These are phyloP conservation scores for Anorthoa munda DNA, from an alignment of 2,888 invertebrate genomes.

Conservation along the genomic window DNA sequence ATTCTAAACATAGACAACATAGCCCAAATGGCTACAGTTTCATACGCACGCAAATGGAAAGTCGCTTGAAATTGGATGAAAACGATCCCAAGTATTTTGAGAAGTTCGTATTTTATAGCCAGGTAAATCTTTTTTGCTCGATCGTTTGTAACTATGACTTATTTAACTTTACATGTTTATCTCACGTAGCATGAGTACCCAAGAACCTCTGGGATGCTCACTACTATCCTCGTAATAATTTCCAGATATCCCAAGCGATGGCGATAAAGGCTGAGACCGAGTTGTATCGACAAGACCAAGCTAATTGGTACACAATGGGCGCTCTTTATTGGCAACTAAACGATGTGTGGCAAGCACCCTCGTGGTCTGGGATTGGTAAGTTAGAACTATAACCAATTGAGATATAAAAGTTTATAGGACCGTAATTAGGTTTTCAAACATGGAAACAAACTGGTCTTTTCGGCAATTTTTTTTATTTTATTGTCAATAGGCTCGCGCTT, in stretches of 20 bases:
- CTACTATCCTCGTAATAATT: constrained; percentile 25
- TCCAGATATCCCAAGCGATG: constrained; percentile 96
- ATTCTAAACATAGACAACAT: constrained; percentile 96
- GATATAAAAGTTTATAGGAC: too few species aligned
- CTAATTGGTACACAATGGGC: constrained; percentile 95
- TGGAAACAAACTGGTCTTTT: too few species aligned
- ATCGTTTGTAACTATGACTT: background rate
- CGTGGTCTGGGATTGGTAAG: constrained; percentile 97
- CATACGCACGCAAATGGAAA: constrained; percentile 91
- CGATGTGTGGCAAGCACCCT: constrained; percentile 99
- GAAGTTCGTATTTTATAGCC: constrained; percentile 95
- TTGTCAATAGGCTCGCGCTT: too few species aligned
- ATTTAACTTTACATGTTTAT: background rate
- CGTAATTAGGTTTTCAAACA: too few species aligned
- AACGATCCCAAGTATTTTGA: constrained; percentile 91
- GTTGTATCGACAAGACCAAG: constrained; percentile 92
- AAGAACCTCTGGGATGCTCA: too few species aligned
- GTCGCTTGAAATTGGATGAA: constrained; percentile 92
- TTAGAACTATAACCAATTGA: constrained; percentile 6
- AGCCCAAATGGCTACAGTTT: constrained; percentile 93
- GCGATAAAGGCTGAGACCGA: constrained; percentile 96
- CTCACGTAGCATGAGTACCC: background rate
- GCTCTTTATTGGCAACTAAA: constrained; percentile 99
- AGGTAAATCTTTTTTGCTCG: constrained; percentile 89
- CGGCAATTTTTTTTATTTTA: too few species aligned